phyloP scores from a whole-genome alignment of 2,113 vertebrate species.

The Semnornis frantzii region DNA sequence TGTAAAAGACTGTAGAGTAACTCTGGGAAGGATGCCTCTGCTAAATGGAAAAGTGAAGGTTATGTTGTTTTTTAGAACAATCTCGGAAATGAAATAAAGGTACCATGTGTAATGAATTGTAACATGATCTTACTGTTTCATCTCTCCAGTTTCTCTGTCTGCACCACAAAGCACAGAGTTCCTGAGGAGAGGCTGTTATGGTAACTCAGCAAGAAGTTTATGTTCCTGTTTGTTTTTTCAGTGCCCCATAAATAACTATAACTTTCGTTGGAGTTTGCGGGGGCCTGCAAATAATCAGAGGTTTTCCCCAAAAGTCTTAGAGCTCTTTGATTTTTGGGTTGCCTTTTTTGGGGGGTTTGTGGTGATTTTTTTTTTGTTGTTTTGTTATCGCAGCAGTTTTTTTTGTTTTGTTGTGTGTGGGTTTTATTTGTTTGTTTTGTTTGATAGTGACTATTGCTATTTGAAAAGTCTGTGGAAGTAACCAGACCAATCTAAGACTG shows the following conservation, averaged over 20 bases:
- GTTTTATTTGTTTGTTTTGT: too few relatives aligned
- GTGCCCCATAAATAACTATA: neutral
- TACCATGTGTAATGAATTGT: neutral
- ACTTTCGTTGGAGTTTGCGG: neutral
- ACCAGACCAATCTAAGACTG: neutral
- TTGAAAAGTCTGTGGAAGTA: neutral
- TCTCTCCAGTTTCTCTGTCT: neutral
- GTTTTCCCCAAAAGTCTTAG: neutral
- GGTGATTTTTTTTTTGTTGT: neutral
- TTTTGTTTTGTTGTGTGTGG: neutral
- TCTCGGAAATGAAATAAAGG: conserved; percentile 30
- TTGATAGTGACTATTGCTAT: neutral
- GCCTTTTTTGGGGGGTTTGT: too few relatives aligned
- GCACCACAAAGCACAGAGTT: neutral
- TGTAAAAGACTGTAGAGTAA: neutral
- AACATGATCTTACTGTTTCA: neutral
- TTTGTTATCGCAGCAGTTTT: too few relatives aligned
- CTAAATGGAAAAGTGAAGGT: neutral
- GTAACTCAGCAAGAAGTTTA: neutral
- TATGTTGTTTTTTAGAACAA: neutral
- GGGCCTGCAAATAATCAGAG: neutral
- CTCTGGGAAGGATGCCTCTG: neutral
- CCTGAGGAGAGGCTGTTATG: neutral
- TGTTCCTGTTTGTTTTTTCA: conserved; percentile 14
- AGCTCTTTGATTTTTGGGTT: neutral